Percentiles rank a stretch among this genome's conserved stretches.
These are phyloP conservation scores for Drosophila anomelani DNA, from an alignment of 2,888 invertebrate genomes.

Conservation along the genomic window DNA sequence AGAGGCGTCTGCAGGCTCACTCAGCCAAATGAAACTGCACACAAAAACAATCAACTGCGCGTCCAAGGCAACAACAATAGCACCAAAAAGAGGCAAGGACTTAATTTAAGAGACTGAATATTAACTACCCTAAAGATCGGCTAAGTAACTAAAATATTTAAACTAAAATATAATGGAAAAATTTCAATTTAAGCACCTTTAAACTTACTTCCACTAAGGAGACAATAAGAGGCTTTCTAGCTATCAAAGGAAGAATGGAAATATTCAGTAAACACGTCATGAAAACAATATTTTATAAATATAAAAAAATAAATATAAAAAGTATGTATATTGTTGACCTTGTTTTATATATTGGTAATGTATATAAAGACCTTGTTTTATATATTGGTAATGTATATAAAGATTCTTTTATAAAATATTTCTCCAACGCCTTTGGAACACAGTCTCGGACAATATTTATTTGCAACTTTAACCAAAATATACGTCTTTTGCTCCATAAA, in stretches of 20 bases:
- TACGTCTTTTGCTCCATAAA: too few relatives aligned
- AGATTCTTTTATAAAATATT: neutral
- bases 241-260: neutral
- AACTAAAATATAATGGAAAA: neutral
- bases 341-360: too few relatives aligned
- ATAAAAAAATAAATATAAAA: neutral
- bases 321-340: too few relatives aligned
- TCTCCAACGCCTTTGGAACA: neutral
- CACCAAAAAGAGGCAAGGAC: neutral
- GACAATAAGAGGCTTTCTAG: neutral
- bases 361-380: too few relatives aligned
- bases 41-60: slow-evolving; percentile 77
- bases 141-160: neutral
- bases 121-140: neutral
- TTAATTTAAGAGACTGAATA: neutral
- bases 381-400: too few relatives aligned
- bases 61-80: slow-evolving; percentile 31
- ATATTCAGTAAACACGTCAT: neutral
- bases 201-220: neutral
- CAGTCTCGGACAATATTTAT: too few relatives aligned
- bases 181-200: neutral
- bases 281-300: neutral
- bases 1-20: slow-evolving; percentile 68
- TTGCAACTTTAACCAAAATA: too few relatives aligned
- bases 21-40: slow-evolving; percentile 77